Conservation (phyloP, 2,113 vertebrate species). For the Datnioides undecimradiatus region DNA sequence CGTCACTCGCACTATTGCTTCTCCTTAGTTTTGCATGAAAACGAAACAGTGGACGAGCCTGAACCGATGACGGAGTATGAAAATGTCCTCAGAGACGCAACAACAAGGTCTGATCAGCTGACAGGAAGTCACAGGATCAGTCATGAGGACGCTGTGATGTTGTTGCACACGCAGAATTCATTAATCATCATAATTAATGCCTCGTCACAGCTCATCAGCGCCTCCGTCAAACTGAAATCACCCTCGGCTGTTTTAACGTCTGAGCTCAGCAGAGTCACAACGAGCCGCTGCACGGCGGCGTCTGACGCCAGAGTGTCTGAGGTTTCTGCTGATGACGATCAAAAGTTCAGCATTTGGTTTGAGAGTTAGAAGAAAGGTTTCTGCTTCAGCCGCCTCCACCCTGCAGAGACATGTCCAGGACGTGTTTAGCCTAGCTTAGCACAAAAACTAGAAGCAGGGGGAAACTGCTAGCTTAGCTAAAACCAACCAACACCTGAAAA, state of each 20-base stretch:
- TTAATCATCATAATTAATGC: constrained; percentile 11
- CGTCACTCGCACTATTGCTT: constrained; percentile 53
- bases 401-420: neutral
- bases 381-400: neutral
- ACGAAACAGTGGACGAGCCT: constrained; percentile 2
- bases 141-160: constrained; percentile 3
- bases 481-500: no score
- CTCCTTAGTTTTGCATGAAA: constrained; percentile 14
- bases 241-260: constrained; percentile 36
- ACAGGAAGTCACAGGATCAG: neutral
- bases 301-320: no score
- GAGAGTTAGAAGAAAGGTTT: no score
- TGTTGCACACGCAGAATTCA: constrained; percentile 35
- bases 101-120: neutral
- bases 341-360: neutral
- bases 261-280: constrained; percentile 34
- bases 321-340: neutral
- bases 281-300: no score
- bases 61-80: constrained; percentile 28
- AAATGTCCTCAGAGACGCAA: neutral
- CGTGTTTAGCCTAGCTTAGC: neutral
- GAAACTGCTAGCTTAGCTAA: neutral
- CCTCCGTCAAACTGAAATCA: constrained; percentile 4
- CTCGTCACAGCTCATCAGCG: constrained; percentile 40
- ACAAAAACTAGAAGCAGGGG: neutral